Conservation (phyloP, 2,797 vertebrate genomes). For the Sparidentex hasta region DNA sequence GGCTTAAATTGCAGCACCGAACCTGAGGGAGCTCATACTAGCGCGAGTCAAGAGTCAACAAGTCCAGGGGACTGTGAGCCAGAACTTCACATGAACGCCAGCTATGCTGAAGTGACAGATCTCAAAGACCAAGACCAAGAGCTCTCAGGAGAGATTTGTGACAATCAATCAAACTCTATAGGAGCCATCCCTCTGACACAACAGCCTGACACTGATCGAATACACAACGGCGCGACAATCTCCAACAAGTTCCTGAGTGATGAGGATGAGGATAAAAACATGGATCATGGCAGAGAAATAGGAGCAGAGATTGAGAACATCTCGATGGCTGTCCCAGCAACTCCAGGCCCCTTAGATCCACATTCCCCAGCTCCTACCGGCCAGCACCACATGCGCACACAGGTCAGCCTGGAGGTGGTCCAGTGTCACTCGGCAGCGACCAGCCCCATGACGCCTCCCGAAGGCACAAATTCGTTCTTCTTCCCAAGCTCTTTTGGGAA, state of each 20-base stretch:
- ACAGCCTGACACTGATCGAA: slow-evolving; percentile 41
- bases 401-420: slow-evolving; percentile 88
- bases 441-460: slow-evolving; percentile 93
- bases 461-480: slow-evolving; percentile 82
- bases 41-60: slow-evolving; percentile 60
- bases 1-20: slow-evolving; percentile 45
- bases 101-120: slow-evolving; percentile 24
- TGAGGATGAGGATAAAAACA: slow-evolving; percentile 30
- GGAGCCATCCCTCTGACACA: slow-evolving; percentile 4
- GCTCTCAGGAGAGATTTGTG: slow-evolving; percentile 27
- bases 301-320: slow-evolving; percentile 33
- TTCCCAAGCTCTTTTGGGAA: slow-evolving; percentile 81
- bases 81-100: slow-evolving; percentile 24
- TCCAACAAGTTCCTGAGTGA: slow-evolving; percentile 16
- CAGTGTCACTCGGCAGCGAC: slow-evolving; percentile 89
- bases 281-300: slow-evolving; percentile 8
- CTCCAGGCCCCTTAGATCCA: slow-evolving; percentile 49
- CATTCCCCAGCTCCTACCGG: slow-evolving; percentile 75
- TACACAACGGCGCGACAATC: slow-evolving; percentile 11
- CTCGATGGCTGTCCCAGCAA: slow-evolving; percentile 45
- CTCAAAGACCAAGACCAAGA: slow-evolving; percentile 51
- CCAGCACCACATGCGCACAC: slow-evolving; percentile 87
- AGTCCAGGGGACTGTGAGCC: slow-evolving; percentile 52
- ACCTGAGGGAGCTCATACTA: slow-evolving; percentile 48
- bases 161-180: slow-evolving; percentile 24